Base-by-base conservation (phyloP, 1,140 invertebrate species). In the Phymastichus coffea region DNA sequence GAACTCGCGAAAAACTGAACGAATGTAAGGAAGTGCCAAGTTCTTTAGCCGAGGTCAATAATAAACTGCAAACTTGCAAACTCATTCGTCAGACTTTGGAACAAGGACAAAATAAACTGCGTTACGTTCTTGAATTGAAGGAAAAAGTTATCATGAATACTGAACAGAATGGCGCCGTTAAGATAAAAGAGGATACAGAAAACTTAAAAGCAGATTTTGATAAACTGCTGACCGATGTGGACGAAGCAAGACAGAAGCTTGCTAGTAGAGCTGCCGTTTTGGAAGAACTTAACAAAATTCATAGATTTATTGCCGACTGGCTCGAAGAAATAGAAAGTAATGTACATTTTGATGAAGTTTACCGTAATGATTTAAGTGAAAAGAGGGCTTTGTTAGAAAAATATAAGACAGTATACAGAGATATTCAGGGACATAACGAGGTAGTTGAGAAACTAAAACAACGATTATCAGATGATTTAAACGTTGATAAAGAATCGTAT, bases 91-190 rank as follows among this genome's bases (percentile, higher is more conserved):
- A 93, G 69, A 90, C 88, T 2, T 81, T 95, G 17, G 93, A 96
- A 72, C 92, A 95, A 69, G 93, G 92, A 0, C 92, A 95, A 70
- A 94, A 95, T 68, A 94, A 94, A 73, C 71, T 96, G 7, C 84
- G 91, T 14, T 96, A 96, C 72, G 86, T 91, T 33, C 73, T 93
- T n/a, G 94, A 96, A 68, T 77, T 96, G 0, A 95, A 95, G 75
- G 93, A 95, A 75, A 90, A 90, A 70, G 92, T 96, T 0, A 92
- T 94, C 4, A 88, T 94, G 82, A 95, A 94, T 69, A 95, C 93
- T 0, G 93, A 95, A 78, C 88, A 91, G 63, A 85, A 84, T 61
- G 93, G 94, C 1, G 90, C 88, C 1, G 84, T 85, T 0, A 93
- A 93, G 72, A 94, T 95, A 49, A 87, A 95, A 73, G 93, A 95